Base-by-base conservation (phyloP, 2,113 vertebrate genomes). In the Sceloporus tristichus region DNA sequence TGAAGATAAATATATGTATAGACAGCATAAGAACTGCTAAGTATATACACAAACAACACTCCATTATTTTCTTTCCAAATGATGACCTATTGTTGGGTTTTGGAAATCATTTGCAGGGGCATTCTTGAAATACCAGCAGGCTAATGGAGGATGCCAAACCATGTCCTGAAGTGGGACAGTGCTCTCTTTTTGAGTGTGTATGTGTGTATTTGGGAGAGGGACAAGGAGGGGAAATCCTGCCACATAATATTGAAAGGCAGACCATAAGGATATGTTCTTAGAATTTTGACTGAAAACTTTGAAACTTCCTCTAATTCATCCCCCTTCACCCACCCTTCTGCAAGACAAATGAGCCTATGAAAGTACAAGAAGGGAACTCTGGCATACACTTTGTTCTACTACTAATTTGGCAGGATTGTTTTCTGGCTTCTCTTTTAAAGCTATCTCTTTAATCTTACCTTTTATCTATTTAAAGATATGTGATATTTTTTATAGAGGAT, bases 21-120 rank as follows among this genome's bases (percentile, higher is more conserved):
- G 13, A 66, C 29, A 78, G 40, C 2, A 9, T 42, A 29, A 68
- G 29, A 9, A 2, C 27, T 19, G 38, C 1, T 65, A 23, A 11
- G 34, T 34, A 34, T 34, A 34, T 34, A 74, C 19, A 82, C 9
- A 79, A 27, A 19, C 3, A n/a, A 42, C 5, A 66, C 5, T 1
- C 85, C 40, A 86, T 79, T 86, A 23, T 5, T n/a, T 85, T 21
- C 59, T 48, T 56, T 79, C n/a, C 14, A 59, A 59, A 75, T 18
- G 13, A 71, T 23, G 48, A 83, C 40, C n/a, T n/a, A n/a, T 70
- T 83, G 25, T 34, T 34, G 34, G 34, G 34, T 34, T 34, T 34
- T 34, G 34, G 34, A 34, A 34, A 34, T 59, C 29, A 21, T 68
- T 71, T n/a, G 5, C 27, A 71, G 68, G 27, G 25, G 4, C 68